A percentile compares a stretch with the other conserved stretches of the same genome.
These are phyloP conservation scores for Zoanthus sociatus DNA, from an alignment of 92 coral and sea anemone genomes.

Conservation along the genomic window DNA sequence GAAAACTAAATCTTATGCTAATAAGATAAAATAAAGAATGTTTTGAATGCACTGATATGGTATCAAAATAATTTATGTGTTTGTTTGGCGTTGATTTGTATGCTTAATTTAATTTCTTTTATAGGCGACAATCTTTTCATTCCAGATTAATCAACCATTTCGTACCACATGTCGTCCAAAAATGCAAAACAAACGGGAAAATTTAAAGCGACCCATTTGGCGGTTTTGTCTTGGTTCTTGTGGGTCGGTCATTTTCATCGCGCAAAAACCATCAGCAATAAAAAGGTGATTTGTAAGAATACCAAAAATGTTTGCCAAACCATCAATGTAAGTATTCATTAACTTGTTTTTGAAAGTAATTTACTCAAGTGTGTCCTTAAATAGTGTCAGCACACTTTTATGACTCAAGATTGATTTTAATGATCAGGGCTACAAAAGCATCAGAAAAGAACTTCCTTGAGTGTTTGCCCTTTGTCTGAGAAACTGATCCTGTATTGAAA, in stretches of 20 bases:
- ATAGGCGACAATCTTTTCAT: neutral
- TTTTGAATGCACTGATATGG: too few species aligned
- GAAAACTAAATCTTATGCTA: too few species aligned
- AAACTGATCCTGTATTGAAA: too few species aligned
- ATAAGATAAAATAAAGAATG: too few species aligned
- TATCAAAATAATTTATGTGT: too few species aligned
- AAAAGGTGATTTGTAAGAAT: neutral
- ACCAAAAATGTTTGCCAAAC: neutral
- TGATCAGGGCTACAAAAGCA: too few species aligned
- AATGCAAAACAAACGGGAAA: slow-evolving; percentile 35
- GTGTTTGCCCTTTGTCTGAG: too few species aligned
- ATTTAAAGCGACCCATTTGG: slow-evolving; percentile 18
- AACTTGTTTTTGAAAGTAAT: neutral
- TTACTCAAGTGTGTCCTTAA: neutral
- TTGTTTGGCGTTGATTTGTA: neutral
- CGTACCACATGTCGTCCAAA: slow-evolving; percentile 22
- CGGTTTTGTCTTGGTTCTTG: neutral
- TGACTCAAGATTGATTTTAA: too few species aligned
- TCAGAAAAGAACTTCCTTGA: too few species aligned
- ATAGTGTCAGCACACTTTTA: too few species aligned
- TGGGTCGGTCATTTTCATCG: neutral
- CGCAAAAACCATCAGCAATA: neutral
- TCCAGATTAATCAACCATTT: slow-evolving; percentile 24
- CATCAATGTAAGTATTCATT: slow-evolving; percentile 4
- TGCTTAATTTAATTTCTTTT: neutral